These are phyloP conservation scores for Neoitamus cyanurus DNA, from an alignment of 2,888 invertebrate species.

Conservation along the genomic window DNA sequence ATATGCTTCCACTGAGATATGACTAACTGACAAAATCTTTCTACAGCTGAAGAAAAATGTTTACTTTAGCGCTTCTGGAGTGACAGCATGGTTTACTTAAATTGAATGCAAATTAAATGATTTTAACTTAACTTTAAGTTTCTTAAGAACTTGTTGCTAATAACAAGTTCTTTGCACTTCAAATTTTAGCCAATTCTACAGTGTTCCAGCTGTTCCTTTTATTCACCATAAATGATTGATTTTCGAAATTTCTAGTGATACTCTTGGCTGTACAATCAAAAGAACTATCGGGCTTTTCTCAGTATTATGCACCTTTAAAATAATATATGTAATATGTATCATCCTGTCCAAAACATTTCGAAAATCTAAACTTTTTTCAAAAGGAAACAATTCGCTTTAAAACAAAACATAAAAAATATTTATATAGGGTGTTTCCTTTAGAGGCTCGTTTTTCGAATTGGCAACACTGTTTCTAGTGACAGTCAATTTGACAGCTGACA, in stretches of 20 bases:
- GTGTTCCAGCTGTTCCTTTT: not conserved
- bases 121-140: not conserved
- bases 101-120: not conserved
- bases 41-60: not conserved
- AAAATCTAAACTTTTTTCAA: too few relatives aligned
- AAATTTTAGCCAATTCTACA: not conserved
- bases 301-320: too few relatives aligned
- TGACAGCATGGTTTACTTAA: not conserved
- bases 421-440: too few relatives aligned
- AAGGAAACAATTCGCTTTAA: too few relatives aligned
- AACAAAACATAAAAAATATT: too few relatives aligned
- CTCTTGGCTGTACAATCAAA: not conserved
- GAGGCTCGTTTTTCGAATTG: too few relatives aligned
- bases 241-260: not conserved
- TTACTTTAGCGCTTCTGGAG: not conserved
- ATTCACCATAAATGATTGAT: not conserved
- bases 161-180: not conserved
- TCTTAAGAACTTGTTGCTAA: not conserved
- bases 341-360: too few relatives aligned
- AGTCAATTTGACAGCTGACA: too few relatives aligned
- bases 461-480: too few relatives aligned
- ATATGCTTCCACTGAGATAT: not conserved
- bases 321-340: too few relatives aligned
- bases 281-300: too few relatives aligned
- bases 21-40: conserved; percentile 1